Conservation (phyloP, 2,113 vertebrate genomes). For the Aphelocoma coerulescens region DNA sequence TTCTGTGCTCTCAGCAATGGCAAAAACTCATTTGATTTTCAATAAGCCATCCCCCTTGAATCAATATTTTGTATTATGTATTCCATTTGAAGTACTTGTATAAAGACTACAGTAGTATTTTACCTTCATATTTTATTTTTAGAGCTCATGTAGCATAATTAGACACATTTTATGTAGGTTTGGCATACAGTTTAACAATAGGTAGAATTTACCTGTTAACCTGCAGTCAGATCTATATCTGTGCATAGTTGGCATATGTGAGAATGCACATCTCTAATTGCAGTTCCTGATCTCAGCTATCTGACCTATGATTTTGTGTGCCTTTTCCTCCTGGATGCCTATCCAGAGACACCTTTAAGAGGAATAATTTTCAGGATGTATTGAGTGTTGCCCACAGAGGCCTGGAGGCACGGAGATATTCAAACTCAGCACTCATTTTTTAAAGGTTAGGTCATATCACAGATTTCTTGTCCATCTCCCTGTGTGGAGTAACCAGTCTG, state of each 20-base stretch:
- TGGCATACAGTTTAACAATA: background rate
- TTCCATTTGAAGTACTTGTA: slow-evolving; percentile 45
- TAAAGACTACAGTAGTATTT: background rate
- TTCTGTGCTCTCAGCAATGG: slow-evolving; percentile 48
- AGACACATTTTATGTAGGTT: background rate
- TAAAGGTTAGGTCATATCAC: slow-evolving; percentile 20
- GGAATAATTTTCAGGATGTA: background rate
- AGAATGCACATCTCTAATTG: background rate
- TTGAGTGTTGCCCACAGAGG: background rate
- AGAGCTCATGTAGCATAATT: background rate
- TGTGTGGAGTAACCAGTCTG: background rate
- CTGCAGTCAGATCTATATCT: background rate
- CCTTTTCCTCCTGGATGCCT: background rate
- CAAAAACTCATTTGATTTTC: slow-evolving; percentile 64
- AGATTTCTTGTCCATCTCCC: background rate
- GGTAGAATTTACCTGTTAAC: background rate
- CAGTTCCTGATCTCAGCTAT: background rate
- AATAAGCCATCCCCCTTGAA: slow-evolving; percentile 47
- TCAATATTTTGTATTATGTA: slow-evolving; percentile 56
- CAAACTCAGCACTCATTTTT: background rate
- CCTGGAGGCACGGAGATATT: background rate
- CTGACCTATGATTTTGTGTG: background rate
- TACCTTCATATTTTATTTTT: slow-evolving; percentile 39
- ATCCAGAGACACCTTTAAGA: background rate
- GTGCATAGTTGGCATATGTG: background rate